Evolutionary conservation across 1,140 invertebrate genomes (phyloP).

Genomic region (Sitobion miscanthi): DNA sequence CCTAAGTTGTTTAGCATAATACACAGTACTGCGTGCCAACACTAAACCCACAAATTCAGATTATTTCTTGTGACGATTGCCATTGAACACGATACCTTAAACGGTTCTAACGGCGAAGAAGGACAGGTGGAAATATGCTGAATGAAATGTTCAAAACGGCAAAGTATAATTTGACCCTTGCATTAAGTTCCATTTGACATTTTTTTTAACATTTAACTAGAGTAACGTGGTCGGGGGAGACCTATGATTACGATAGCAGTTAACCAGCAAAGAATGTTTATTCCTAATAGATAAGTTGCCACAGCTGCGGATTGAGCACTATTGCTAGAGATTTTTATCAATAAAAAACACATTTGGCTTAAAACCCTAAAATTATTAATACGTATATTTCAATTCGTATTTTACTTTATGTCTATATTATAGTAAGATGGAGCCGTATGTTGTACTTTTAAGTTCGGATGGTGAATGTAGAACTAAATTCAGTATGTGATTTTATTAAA

Average conservation of each 20-base stretch:
- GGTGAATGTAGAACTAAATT: not conserved
- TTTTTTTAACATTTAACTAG: not conserved
- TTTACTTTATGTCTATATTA: too few species aligned
- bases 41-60: not conserved
- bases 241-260: not conserved
- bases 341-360: not conserved
- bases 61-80: not conserved
- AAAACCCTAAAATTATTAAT: not conserved
- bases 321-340: not conserved
- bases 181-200: not conserved
- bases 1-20: constrained; percentile 6
- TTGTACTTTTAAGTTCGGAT: too few species aligned
- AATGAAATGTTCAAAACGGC: not conserved
- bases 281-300: not conserved
- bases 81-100: not conserved
- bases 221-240: not conserved
- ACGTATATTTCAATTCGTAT: too few species aligned
- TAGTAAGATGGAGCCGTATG: too few species aligned
- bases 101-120: not conserved
- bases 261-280: not conserved
- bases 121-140: not conserved
- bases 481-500: not conserved
- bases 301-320: not conserved
- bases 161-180: not conserved
- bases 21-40: not conserved